These are phyloP conservation scores for Aromia moschata DNA, from an alignment of 2,888 invertebrate genomes.

Conservation along the genomic window DNA sequence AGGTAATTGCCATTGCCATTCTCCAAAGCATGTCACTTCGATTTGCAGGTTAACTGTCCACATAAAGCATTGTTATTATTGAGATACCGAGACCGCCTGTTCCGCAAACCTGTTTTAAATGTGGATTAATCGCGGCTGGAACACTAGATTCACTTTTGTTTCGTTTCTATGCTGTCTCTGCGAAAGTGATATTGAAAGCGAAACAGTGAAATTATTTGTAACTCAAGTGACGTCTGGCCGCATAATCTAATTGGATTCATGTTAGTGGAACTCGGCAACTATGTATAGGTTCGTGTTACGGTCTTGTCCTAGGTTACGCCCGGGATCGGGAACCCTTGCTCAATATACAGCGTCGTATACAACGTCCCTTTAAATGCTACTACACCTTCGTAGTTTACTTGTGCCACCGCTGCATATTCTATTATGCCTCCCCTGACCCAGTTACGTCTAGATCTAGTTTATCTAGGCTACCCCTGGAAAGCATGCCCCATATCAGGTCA, in stretches of 20 bases:
- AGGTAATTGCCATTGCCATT: constrained; percentile 63
- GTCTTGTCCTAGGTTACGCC: constrained; percentile 60
- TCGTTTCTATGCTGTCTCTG: constrained; percentile 36
- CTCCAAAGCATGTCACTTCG: constrained; percentile 41
- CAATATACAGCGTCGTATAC: constrained; percentile 41
- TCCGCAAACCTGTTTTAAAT: constrained; percentile 40
- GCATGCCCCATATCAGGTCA: constrained; percentile 60
- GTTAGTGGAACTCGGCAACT: constrained; percentile 46
- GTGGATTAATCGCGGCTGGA: constrained; percentile 36
- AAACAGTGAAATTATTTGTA: constrained; percentile 31
- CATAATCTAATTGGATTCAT: constrained; percentile 18
- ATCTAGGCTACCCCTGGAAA: constrained; percentile 58
- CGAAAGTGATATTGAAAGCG: constrained; percentile 48
- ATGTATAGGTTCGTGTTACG: constrained; percentile 34
- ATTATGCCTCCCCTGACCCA: constrained; percentile 46
- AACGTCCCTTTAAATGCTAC: constrained; percentile 17
- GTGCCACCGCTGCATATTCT: constrained; percentile 8
- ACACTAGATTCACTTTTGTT: constrained; percentile 50
- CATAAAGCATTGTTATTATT: constrained; percentile 28
- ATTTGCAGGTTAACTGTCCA: constrained; percentile 53
- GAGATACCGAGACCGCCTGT: constrained; percentile 26
- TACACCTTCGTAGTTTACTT: background rate
- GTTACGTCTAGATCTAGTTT: constrained; percentile 50
- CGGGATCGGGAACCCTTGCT: constrained; percentile 47
- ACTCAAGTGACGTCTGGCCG: constrained; percentile 21